Conservation (phyloP, 2,797 vertebrate genomes). For the Pelobates cultripes region DNA sequence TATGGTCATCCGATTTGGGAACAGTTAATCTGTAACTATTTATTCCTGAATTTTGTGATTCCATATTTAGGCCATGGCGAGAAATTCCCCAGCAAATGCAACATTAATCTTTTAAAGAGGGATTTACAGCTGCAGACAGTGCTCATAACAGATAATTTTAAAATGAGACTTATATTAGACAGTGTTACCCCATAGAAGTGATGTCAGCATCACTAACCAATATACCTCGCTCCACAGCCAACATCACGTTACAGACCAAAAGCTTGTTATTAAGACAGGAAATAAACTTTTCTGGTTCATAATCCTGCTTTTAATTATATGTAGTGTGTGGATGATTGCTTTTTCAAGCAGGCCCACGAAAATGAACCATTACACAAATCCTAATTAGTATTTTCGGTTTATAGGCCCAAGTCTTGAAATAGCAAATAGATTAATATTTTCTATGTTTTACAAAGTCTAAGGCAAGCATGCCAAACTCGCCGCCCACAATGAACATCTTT, state of each 20-base stretch:
- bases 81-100: conserved; percentile 55
- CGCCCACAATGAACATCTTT: no score
- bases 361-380: conserved; percentile 2
- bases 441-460: no score
- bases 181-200: conserved; percentile 51
- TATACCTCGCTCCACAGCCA: conserved; percentile 30
- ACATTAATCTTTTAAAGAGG: conserved; percentile 62
- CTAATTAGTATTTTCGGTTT: neutral
- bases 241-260: neutral
- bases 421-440: no score
- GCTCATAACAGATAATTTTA: conserved; percentile 62
- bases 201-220: conserved; percentile 29
- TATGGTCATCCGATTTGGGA: neutral
- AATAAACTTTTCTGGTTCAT: conserved; percentile 28
- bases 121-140: conserved; percentile 63
- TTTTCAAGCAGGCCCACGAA: neutral
- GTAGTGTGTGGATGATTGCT: neutral
- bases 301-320: conserved; percentile 58
- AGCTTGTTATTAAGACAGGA: neutral
- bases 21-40: conserved; percentile 1
- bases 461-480: no score
- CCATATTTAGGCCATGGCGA: conserved; percentile 18
- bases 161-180: conserved; percentile 53
- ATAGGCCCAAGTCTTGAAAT: neutral
- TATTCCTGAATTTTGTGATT: neutral